Evolutionary conservation across 2,888 invertebrate genomes (phyloP), one percentile per base, ranked within the genome.

Genomic region (Cenopis cana): DNA sequence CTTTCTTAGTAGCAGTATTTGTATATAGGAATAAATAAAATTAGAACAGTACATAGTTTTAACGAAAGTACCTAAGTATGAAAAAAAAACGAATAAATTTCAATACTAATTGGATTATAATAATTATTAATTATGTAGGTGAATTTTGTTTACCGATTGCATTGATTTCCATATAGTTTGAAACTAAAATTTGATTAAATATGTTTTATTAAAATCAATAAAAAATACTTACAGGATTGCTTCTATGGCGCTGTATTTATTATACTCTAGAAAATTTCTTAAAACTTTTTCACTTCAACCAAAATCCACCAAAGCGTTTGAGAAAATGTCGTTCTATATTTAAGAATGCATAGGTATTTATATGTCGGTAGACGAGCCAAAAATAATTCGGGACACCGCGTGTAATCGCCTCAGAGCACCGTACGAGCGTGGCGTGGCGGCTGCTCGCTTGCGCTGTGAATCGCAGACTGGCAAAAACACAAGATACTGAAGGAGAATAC

Each of bases 391-490:
- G 14, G 18, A 38, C 17, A 50, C 60, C 62, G 69, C 67, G 69
- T 66, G 62, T 60, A 56, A 46, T 54, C 67, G 50, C 54, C 24
- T 41, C 50, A 1, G 29, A 14, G 8, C 3, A 33, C 12, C 56
- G 52, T 38, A 12, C 54, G 24, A 52, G 20, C 59, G 46, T 46
- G n/a, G n/a, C 61, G 64, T 50, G 18, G 77, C 89, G 89, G 82
- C 81, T 80, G 77, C 76, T 73, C 86, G 76, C 80, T 78, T 79
- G 78, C 83, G 83, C 78, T 78, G 77, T 72, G 74, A 76, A 41
- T 78, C 81, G 81, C 81, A 77, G 81, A 88, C 88, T 88, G 87
- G 87, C 85, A 82, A 82, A 84, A 24, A 87, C 85, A 88, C 82
- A 82, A 78, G 84, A 86, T 86, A 88, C 84, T n/a, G n/a, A 80